A percentile compares a stretch with the other conserved stretches of the same genome.
These are phyloP conservation scores for Saturnia japonica DNA, from an alignment of 2,888 invertebrate genomes.

Conservation along the genomic window DNA sequence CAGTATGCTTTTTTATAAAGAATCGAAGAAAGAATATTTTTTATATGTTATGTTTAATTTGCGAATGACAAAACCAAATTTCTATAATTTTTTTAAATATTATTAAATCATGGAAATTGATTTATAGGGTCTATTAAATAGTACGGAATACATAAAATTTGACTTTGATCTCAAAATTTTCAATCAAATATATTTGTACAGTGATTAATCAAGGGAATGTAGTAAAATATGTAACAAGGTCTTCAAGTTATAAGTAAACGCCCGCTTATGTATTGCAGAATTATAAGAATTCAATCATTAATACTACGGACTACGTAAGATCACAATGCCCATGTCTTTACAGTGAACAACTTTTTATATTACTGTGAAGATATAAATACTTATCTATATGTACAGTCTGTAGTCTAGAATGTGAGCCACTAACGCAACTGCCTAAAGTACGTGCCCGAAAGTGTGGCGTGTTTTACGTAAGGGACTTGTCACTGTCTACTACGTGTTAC, in stretches of 20 bases:
- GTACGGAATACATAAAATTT: background rate
- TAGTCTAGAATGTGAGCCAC: conserved; percentile 51
- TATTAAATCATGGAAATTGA: background rate
- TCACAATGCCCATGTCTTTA: background rate
- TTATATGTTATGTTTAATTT: too few species aligned
- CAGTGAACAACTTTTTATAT: conserved; percentile 21
- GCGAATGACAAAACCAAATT: too few species aligned
- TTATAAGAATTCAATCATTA: conserved; percentile 16
- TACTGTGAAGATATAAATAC: conserved; percentile 55
- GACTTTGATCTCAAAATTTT: conserved; percentile 5
- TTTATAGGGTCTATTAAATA: too few species aligned
- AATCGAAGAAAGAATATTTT: too few species aligned
- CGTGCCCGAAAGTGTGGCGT: conserved; percentile 47
- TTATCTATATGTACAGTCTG: conserved; percentile 48
- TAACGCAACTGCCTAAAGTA: conserved; percentile 49
- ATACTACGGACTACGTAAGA: background rate
- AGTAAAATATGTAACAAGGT: conserved; percentile 20
- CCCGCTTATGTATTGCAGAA: conserved; percentile 26
- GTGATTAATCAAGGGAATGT: conserved; percentile 13
- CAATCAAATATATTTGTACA: background rate
- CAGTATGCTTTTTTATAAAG: too few species aligned
- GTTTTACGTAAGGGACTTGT: conserved; percentile 65
- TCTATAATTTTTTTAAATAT: too few species aligned
- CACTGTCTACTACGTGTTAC: conserved; percentile 28
- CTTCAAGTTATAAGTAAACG: conserved; percentile 27